Conservation (phyloP, 2,888 invertebrate species). For the Merodon equestris region DNA sequence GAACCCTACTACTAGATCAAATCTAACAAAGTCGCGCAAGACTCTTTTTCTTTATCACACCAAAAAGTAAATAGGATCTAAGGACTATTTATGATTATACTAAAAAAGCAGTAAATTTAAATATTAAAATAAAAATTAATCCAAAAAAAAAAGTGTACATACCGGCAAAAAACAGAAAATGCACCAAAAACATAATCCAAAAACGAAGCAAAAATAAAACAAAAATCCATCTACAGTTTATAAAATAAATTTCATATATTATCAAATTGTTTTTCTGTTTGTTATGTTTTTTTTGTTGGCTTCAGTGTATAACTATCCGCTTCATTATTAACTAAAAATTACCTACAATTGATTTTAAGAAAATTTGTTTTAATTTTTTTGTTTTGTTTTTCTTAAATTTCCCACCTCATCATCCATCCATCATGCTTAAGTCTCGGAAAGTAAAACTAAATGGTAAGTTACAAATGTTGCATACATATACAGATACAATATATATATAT, state of each 20-base stretch:
- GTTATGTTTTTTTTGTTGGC: slow-evolving; percentile 4
- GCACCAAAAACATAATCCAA: not conserved
- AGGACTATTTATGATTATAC: no score
- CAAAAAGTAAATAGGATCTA: no score
- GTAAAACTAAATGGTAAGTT: slow-evolving; percentile 53
- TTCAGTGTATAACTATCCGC: slow-evolving; percentile 48
- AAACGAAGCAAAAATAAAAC: slow-evolving; percentile 42
- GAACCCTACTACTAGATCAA: no score
- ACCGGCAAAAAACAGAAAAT: no score
- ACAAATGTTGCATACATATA: slow-evolving; percentile 6
- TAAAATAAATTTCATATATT: slow-evolving; percentile 65
- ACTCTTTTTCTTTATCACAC: no score
- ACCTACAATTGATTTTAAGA: slow-evolving; percentile 55
- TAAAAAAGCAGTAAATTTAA: no score
- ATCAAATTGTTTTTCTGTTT: slow-evolving; percentile 49
- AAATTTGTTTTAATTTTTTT: slow-evolving; percentile 9
- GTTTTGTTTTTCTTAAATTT: slow-evolving; percentile 12
- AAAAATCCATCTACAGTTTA: slow-evolving; percentile 57
- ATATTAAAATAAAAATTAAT: no score
- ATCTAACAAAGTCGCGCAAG: no score
- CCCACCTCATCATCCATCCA: slow-evolving; percentile 27
- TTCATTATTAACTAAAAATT: slow-evolving; percentile 46
- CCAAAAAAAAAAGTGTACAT: no score
- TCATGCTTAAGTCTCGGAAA: slow-evolving; percentile 65
- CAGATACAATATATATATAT: not conserved